Conservation (phyloP, 1,140 invertebrate species). For the Drosophila watanabei region DNA sequence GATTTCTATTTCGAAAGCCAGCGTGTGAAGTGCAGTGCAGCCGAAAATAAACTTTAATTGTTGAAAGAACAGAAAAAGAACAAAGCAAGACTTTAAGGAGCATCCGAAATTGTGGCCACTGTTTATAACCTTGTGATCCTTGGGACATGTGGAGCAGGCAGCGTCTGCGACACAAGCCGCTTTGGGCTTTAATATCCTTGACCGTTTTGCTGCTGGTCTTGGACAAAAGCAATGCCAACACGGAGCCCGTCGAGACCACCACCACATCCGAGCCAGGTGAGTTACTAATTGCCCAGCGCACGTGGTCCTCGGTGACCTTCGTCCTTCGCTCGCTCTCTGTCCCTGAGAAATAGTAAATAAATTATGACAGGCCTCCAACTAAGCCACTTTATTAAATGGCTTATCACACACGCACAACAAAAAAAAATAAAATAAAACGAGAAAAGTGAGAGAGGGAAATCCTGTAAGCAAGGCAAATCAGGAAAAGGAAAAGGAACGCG, state of each 20-base stretch:
- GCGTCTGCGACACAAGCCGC: constrained; percentile 77
- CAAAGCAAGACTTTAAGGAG: constrained; percentile 8
- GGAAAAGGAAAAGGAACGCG: constrained; percentile 21
- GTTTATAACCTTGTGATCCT: constrained; percentile 36
- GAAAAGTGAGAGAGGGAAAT: constrained; percentile 5
- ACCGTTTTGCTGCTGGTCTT: constrained; percentile 73
- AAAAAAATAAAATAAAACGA: background rate
- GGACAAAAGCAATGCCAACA: constrained; percentile 77
- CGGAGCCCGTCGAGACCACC: constrained; percentile 69
- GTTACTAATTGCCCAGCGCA: constrained; percentile 46
- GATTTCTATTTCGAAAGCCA: constrained; percentile 65
- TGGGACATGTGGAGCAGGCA: constrained; percentile 68
- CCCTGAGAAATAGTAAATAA: constrained; percentile 24
- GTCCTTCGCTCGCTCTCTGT: constrained; percentile 1
- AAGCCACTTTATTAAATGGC: constrained; percentile 74
- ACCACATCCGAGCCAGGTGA: constrained; percentile 82
- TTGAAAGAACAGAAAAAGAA: background rate
- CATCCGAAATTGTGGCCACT: constrained; percentile 20
- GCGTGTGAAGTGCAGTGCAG: constrained; percentile 49
- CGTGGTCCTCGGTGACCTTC: constrained; percentile 58
- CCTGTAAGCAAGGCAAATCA: constrained; percentile 22
- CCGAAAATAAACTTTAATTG: constrained; percentile 13
- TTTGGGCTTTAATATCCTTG: constrained; percentile 77
- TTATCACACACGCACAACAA: constrained; percentile 54
- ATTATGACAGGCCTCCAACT: constrained; percentile 58